Conservation (phyloP, 2,888 invertebrate species). For the Apodemia duryi region DNA sequence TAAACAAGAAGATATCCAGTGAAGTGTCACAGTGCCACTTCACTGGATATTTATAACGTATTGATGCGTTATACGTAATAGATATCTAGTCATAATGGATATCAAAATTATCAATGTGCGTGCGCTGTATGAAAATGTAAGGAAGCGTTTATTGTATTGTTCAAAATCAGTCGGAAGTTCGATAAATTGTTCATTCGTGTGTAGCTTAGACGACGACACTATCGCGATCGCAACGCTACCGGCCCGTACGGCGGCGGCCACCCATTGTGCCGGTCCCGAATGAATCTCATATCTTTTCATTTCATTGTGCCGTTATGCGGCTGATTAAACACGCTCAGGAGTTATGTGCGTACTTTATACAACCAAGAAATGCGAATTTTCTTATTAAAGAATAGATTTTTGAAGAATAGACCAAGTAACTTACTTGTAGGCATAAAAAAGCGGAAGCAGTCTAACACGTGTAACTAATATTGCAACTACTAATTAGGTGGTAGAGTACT, state of each 20-base stretch:
- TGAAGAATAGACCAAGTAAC: too few species aligned
- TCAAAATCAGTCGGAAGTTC: slow-evolving; percentile 7
- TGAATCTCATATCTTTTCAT: slow-evolving; percentile 28
- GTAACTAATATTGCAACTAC: too few species aligned
- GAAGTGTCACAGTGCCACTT: too few species aligned
- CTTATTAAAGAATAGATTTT: background rate
- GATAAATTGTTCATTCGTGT: slow-evolving; percentile 21
- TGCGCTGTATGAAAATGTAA: background rate
- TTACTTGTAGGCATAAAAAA: too few species aligned
- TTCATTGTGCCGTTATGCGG: slow-evolving; percentile 23
- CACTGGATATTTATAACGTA: too few species aligned
- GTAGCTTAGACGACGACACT: slow-evolving; percentile 14
- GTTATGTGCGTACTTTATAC: background rate
- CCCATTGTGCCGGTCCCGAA: slow-evolving; percentile 28
- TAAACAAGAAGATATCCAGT: too few species aligned
- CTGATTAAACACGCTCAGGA: slow-evolving; percentile 17
- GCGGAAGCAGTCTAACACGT: too few species aligned
- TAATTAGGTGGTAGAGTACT: too few species aligned
- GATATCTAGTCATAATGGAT: background rate
- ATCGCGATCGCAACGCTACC: slow-evolving; percentile 23
- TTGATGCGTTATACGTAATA: too few species aligned
- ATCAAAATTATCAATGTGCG: background rate
- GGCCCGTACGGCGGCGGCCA: slow-evolving; percentile 20
- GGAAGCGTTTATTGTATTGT: slow-evolving; percentile 10
- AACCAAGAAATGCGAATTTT: background rate